Evolutionary conservation across 2,888 invertebrate species (phyloP), one percentile per base, ranked within the genome.

Genomic region (Cheilosia grossa): DNA sequence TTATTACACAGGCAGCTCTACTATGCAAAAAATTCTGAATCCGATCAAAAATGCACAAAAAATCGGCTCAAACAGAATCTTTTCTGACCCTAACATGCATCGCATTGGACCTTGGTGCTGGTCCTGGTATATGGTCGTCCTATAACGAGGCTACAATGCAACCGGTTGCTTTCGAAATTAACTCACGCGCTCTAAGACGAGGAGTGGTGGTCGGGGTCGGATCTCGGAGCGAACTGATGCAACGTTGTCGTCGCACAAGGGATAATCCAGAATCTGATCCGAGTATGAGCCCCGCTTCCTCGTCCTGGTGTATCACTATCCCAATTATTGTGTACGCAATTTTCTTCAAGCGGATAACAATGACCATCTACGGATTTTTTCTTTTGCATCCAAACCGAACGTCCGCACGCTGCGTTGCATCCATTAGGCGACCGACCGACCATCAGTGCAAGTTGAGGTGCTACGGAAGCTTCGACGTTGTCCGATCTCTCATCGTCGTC

Each of bases 321-420:
- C 85, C 85, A 85, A 85, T 85, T 85, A 85, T 85, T 85, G 85
- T 81, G 85, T 85, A 85, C 85, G 85, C 85, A 85, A 85, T 85
- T 85, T 85, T 81, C 85, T 81, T 67, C 61, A 33, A 85, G 81
- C 67, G 85, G 82, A 87, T 87, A 87, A 87, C 87, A 87, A 87
- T 87, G 87, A 87, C 87, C 87, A 87, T 87, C 87, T 87, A 86
- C 72, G 87, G 87, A 82, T 78, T 78, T 82, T 82, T 82, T 81
- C 74, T 61, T 80, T 85, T 72, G 70, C 64, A 80, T 69, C 78
- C 47, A 47, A 79, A 53, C 21, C 47, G 66, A 61, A 61, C 47
- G 53, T 79, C 77, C 27, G 27, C 27, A 24, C 30, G 47, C 56
- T 59, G 61, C 51, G 81, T 81, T 85, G 80, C 81, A 81, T 80